phyloP scores from a whole-genome alignment of 2,888 invertebrate genomes.

The Notodonta dromedarius region DNA sequence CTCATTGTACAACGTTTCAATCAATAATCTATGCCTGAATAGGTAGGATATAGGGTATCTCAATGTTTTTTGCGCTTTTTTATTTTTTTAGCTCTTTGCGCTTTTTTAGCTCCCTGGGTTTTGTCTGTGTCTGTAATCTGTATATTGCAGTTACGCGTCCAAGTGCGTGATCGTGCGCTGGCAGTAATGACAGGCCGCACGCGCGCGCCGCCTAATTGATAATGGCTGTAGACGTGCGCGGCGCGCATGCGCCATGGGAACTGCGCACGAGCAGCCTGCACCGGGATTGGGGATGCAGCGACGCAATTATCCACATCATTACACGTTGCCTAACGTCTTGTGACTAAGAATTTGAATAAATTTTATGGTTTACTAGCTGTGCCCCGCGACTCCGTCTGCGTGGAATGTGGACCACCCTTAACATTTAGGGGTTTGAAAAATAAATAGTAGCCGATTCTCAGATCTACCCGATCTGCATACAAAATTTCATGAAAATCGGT shows the following conservation, averaged over 20 bases:
- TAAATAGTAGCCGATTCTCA: too few relatives aligned
- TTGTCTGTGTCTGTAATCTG: not conserved
- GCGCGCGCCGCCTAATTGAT: conserved; percentile 81
- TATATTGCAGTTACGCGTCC: conserved; percentile 41
- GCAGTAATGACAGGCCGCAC: conserved; percentile 80
- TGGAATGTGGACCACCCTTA: too few relatives aligned
- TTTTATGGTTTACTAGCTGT: too few relatives aligned
- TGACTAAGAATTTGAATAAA: not conserved
- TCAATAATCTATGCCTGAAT: too few relatives aligned
- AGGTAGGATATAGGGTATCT: too few relatives aligned
- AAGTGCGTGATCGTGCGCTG: conserved; percentile 73
- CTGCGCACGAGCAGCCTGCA: conserved; percentile 37
- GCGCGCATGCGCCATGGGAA: conserved; percentile 66
- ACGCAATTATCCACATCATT: conserved; percentile 53
- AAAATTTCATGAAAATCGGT: too few relatives aligned
- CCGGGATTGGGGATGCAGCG: conserved; percentile 38
- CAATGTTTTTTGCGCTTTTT: too few relatives aligned
- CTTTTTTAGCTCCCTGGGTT: not conserved
- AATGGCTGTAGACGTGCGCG: conserved; percentile 76
- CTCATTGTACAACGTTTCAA: too few relatives aligned
- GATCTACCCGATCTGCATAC: too few relatives aligned
- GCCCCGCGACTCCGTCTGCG: too few relatives aligned
- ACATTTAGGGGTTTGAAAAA: too few relatives aligned
- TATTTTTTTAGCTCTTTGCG: not conserved
- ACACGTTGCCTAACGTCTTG: conserved; percentile 13